These are phyloP conservation scores for Caenorhabditis sp. DNA, from an alignment of 2,888 invertebrate genomes.

Conservation along the genomic window DNA sequence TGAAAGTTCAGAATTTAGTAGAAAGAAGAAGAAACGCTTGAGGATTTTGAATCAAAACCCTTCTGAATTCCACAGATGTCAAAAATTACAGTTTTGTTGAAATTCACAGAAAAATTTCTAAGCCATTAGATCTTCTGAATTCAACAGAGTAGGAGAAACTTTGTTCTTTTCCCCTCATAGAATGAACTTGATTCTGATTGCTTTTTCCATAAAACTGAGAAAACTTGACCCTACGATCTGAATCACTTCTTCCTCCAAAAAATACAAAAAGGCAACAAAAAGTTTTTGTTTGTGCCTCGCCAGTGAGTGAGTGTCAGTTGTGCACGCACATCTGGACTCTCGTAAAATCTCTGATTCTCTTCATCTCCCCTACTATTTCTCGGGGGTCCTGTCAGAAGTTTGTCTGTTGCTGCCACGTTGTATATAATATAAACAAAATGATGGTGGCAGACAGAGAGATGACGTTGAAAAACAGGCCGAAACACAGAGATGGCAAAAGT, in stretches of 20 bases:
- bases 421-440: neutral
- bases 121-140: no score
- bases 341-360: constrained; percentile 18
- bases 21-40: no score
- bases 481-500: neutral
- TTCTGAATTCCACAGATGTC: no score
- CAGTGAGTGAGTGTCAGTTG: constrained; percentile 23
- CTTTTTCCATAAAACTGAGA: no score
- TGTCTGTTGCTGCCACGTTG: neutral
- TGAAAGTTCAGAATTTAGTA: no score
- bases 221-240: no score
- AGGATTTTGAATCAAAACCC: no score
- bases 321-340: constrained; percentile 26
- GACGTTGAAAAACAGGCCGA: neutral
- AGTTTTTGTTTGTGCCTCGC: neutral
- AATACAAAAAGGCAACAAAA: constrained; percentile 19
- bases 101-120: no score
- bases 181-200: no score
- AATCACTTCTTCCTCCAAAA: neutral
- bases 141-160: no score
- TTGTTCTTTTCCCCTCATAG: no score
- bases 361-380: neutral
- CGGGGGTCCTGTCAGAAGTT: neutral
- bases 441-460: neutral
- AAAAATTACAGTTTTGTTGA: no score